Evolutionary conservation across 1,140 invertebrate species (phyloP).

Genomic region (Drosophila neocordata): DNA sequence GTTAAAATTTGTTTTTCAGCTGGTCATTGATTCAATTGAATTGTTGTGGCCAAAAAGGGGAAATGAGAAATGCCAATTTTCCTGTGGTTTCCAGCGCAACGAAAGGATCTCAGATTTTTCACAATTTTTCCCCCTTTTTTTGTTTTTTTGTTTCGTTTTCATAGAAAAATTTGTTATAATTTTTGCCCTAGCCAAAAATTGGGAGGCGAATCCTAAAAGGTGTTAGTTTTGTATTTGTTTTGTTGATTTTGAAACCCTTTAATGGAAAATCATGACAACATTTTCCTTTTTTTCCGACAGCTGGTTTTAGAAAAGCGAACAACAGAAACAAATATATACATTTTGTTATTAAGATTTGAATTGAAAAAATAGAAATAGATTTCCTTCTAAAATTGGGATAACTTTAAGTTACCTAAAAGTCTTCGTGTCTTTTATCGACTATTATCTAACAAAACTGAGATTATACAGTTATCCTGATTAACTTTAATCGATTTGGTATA

Average conservation of each 20-base stretch:
- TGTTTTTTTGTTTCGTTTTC: slow-evolving; percentile 37
- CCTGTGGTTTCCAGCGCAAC: slow-evolving; percentile 41
- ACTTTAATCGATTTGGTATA: background rate
- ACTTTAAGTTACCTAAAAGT: too few relatives aligned
- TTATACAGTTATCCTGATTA: too few relatives aligned
- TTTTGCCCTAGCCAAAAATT: slow-evolving; percentile 34
- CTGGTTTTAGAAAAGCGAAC: slow-evolving; percentile 3
- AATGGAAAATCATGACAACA: slow-evolving; percentile 24
- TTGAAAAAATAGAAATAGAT: too few relatives aligned
- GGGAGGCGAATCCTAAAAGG: slow-evolving; percentile 44
- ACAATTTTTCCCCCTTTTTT: background rate
- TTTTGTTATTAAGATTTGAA: too few relatives aligned
- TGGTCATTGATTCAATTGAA: slow-evolving; percentile 60
- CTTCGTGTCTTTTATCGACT: too few relatives aligned
- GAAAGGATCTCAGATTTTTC: slow-evolving; percentile 32
- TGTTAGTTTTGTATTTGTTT: slow-evolving; percentile 23
- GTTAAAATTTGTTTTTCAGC: slow-evolving; percentile 61
- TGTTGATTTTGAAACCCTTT: slow-evolving; percentile 53
- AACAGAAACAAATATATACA: background rate
- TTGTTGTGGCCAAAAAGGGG: slow-evolving; percentile 49
- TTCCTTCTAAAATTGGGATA: too few relatives aligned
- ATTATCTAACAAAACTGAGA: too few relatives aligned
- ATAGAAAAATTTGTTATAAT: slow-evolving; percentile 44
- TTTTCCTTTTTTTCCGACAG: slow-evolving; percentile 28
- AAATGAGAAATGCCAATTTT: slow-evolving; percentile 35